These are phyloP conservation scores for Rhagonycha fulva DNA, from an alignment of 2,888 invertebrate species.

Conservation along the genomic window DNA sequence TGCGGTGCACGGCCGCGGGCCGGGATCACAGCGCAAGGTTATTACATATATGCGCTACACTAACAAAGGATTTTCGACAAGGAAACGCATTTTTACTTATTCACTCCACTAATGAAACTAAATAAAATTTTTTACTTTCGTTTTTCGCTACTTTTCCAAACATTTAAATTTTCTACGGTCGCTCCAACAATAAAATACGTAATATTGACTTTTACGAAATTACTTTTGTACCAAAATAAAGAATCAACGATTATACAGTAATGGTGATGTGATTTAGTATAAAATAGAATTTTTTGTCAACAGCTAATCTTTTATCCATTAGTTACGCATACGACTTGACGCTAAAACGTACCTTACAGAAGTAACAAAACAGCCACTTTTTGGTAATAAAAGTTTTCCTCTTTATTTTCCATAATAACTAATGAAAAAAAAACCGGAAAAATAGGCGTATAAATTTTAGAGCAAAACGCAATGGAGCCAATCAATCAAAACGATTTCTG, in stretches of 20 bases:
- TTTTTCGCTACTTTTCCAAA: not conserved
- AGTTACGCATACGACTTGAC: not conserved
- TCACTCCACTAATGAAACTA: not conserved
- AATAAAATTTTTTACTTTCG: not conserved
- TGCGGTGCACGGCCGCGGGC: slow-evolving; percentile 43
- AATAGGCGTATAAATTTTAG: not conserved
- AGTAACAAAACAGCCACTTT: not conserved
- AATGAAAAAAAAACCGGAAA: not conserved
- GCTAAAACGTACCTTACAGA: not conserved
- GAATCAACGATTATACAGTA: not conserved
- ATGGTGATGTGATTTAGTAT: not conserved
- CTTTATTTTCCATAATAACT: not conserved
- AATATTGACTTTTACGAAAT: not conserved
- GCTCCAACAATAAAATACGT: not conserved
- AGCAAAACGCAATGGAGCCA: not conserved
- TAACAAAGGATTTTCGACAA: slow-evolving; percentile 27
- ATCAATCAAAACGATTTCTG: not conserved
- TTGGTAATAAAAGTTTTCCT: not conserved
- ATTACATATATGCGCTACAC: slow-evolving; percentile 28
- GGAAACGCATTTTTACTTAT: slow-evolving; percentile 23
- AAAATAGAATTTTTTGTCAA: not conserved
- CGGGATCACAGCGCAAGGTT: slow-evolving; percentile 33
- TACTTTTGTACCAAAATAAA: not conserved
- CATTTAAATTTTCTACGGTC: not conserved
- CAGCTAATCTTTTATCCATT: not conserved